Evolutionary conservation across 2,888 invertebrate genomes (phyloP), one percentile per base, ranked within the genome.

Genomic region (Leistus spinibarbis): DNA sequence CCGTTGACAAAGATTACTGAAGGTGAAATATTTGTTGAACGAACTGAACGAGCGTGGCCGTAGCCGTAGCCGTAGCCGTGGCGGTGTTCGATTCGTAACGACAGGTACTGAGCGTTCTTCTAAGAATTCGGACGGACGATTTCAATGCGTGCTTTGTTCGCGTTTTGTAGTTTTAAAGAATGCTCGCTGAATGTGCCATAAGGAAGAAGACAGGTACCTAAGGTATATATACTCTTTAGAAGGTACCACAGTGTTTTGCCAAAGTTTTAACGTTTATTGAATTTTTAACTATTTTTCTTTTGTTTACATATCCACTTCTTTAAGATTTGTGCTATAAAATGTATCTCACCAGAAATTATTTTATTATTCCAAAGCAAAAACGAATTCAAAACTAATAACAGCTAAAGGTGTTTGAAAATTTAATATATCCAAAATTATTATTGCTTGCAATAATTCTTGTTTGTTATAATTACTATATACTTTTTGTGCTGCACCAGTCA

Each of bases 141-240:
- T 72, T 72, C 72, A 72, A 72, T 72, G 72, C 72, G 56, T 56
- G 72, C 57, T 66, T 72, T 72, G 72, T 72, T 22, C 60, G 16
- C 20, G 20, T 22, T 19, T 22, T 19, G 60, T 22, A 22, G 10
- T 60, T 64, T 54, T 63, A 71, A 71, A 71, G 54, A 64, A 71
- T 64, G 64, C 53, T 23, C 71, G 40, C 7, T 40, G 40, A 40
- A 40, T 40, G 68, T 56, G 40, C 40, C 40, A 5, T 40, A 7
- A 40, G 1, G 40, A 40, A 2, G 40, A 71, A 71, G 71, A 71
- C 71, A 71, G 71, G 71, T 71, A 71, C 71, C 69, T 69, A n/a
- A n/a, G n/a, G n/a, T n/a, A n/a, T n/a, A n/a, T n/a, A n/a, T n/a
- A n/a, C n/a, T n/a, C n/a, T n/a, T n/a, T n/a, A n/a, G n/a, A n/a